Evolutionary conservation across 2,797 vertebrate species (phyloP), one percentile per base, ranked within the genome.

Genomic region (Rhinatrema bivittatum): DNA sequence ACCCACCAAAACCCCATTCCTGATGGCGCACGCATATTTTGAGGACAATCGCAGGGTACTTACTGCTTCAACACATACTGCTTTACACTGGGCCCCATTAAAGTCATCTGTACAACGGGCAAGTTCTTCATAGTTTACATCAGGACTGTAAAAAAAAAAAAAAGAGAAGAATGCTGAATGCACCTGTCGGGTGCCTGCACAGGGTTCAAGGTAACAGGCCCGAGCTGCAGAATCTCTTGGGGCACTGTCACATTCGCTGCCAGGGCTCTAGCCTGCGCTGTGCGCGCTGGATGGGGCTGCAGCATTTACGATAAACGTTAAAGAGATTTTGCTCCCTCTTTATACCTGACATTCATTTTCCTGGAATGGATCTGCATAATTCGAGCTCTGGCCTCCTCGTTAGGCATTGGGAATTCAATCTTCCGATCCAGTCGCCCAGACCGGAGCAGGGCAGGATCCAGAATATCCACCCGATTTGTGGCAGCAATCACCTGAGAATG

Each of bases 321-420:
- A n/a, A n/a, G n/a, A n/a, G n/a, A n/a, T n/a, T n/a, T n/a, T n/a
- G n/a, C n/a, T n/a, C n/a, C n/a, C n/a, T 20, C n/a, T 20, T 25
- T 52, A 10, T 68, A 90, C 90, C 90, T 91, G 72, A 98, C 94
- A 1, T 98, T 99, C 96, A 99, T 99, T 78, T 99, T 99, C 34
- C 95, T 89, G 6, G 96, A 99, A 60, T 99, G 96, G 53, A 99
- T 99, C 85, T 99, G 96, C 96, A 99, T 99, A 68, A 99, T 99
- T 39, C 96, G 86, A 48, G 95, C 96, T 54, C 96, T 84, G 53
- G 94, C 95, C 68, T 99, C 96, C 62, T 99, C 95, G 0, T 99
- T 99, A 10, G 96, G 96, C 96, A 99, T 98, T 0, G 96, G 95
- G 64, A 99, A 99, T 76, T 99, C 96, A 0, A 99, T 99, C 77